Evolutionary conservation across 1,140 invertebrate species (phyloP).

Genomic region (Drosophila bipectinata): DNA sequence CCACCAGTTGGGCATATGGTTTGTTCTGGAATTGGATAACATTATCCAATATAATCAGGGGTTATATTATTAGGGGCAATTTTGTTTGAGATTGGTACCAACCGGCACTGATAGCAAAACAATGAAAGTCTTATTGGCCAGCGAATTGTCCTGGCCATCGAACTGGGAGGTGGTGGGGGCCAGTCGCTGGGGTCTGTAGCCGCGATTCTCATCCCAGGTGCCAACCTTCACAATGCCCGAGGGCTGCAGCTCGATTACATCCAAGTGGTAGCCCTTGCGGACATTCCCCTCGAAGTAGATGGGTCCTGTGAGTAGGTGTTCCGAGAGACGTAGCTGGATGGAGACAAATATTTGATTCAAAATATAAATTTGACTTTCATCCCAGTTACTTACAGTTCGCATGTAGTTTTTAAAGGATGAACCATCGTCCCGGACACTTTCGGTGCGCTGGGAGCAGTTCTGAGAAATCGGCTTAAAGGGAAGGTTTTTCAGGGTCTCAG

Average conservation of each 20-base stretch:
- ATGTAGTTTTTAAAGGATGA: slow-evolving; percentile 94
- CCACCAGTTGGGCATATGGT: slow-evolving; percentile 93
- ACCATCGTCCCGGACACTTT: slow-evolving; percentile 85
- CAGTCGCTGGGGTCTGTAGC: slow-evolving; percentile 61
- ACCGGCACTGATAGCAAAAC: slow-evolving; percentile 87
- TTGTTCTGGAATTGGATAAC: slow-evolving; percentile 86
- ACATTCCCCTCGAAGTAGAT: slow-evolving; percentile 94
- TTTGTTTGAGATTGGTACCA: slow-evolving; percentile 8
- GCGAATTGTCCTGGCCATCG: slow-evolving; percentile 84
- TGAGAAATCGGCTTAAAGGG: slow-evolving; percentile 64
- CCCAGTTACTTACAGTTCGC: slow-evolving; percentile 78
- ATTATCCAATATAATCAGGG: too few relatives aligned
- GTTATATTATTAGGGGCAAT: background rate
- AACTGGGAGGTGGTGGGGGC: slow-evolving; percentile 54
- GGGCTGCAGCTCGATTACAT: slow-evolving; percentile 90
- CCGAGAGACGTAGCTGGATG: slow-evolving; percentile 55
- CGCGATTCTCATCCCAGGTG: slow-evolving; percentile 87
- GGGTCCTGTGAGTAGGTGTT: slow-evolving; percentile 89
- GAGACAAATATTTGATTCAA: slow-evolving; percentile 60
- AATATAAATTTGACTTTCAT: slow-evolving; percentile 20
- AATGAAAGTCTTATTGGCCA: slow-evolving; percentile 93
- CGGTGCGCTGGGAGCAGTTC: slow-evolving; percentile 86
- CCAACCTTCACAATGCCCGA: slow-evolving; percentile 90
- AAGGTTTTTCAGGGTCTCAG: slow-evolving; percentile 82
- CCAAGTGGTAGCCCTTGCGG: slow-evolving; percentile 91